Percentiles rank a stretch among this genome's conserved stretches.
Conservation (phyloP, 30 jellyfish, hydroid and myxozoan genomes). For the Pelagia noctiluca region DNA sequence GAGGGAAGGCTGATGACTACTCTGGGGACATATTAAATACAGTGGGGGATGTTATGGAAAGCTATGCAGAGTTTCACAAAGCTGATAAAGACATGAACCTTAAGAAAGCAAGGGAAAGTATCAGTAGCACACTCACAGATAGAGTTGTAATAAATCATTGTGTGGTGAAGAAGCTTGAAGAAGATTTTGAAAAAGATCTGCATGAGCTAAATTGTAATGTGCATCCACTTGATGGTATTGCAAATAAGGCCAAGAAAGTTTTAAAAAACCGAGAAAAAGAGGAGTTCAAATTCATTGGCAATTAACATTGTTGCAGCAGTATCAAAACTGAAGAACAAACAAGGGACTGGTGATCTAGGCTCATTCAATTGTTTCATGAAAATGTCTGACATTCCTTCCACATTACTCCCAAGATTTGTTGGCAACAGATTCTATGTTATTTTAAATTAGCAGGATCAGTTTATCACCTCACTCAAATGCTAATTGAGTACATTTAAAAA, state of each 20-base stretch:
- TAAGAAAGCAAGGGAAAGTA: background rate
- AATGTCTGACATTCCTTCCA: conserved; percentile 1
- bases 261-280: too few relatives aligned
- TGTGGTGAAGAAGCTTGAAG: too few relatives aligned
- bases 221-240: conserved; percentile 11
- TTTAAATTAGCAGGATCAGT: background rate
- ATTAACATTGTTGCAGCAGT: background rate
- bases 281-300: background rate
- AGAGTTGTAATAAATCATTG: too few relatives aligned
- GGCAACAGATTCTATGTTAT: background rate
- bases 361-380: background rate
- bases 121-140: background rate
- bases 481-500: background rate
- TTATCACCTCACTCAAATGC: background rate
- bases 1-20: conserved; percentile 13
- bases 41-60: background rate
- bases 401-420: background rate
- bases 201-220: conserved; percentile 13
- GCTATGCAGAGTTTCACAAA: background rate
- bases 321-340: background rate
- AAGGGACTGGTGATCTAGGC: conserved; percentile 5
- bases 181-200: background rate
- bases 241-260: conserved; percentile 9
- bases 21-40: background rate
- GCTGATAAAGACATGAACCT: background rate